Evolutionary conservation across 2,797 vertebrate genomes (phyloP), one percentile per base, ranked within the genome.

Genomic region (Chelon auratus): DNA sequence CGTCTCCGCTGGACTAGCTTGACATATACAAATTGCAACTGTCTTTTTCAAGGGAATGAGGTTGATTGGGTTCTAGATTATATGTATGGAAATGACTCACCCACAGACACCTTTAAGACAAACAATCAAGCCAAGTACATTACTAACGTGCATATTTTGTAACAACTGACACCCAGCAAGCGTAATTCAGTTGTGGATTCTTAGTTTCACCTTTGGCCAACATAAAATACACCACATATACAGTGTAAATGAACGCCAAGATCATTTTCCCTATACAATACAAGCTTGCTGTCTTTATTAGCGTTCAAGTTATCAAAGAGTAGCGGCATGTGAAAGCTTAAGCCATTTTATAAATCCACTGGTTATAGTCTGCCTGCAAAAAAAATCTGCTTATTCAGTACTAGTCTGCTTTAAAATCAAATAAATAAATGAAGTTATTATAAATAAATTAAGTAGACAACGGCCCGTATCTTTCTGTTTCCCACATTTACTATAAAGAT

Each of bases 21-120:
- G 43, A 53, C 42, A 82, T 74, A 42, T 81, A 69, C 51, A 68
- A 80, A 80, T 78, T 82, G 52, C 72, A 78, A 68, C 80, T 83
- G 63, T 82, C 61, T 71, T 68, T 66, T 78, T 68, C 17, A 51
- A 43, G 2, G 20, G 52, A 11, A 36, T 4, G 24, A 5, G 4
- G 39, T 70, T 84, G 56, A 81, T 82, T 75, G 67, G 62, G 73
- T 80, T 77, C 30, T 33, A 8, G 48, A 64, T 78, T 66, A 63
- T 51, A 70, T 55, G 42, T 61, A 10, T 61, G 61, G 22, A 68
- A 80, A 66, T 57, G 24, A 83, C 68, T 78, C 73, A 66, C 51
- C 40, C 56, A 42, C 37, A 55, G 63, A 77, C 63, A 58, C 52
- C 53, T 71, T 55, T 39, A 76, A 69, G 70, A 78, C 53, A 75